Evolutionary conservation across 2,113 vertebrate genomes (phyloP).

Genomic region (Australoheros scitulus): DNA sequence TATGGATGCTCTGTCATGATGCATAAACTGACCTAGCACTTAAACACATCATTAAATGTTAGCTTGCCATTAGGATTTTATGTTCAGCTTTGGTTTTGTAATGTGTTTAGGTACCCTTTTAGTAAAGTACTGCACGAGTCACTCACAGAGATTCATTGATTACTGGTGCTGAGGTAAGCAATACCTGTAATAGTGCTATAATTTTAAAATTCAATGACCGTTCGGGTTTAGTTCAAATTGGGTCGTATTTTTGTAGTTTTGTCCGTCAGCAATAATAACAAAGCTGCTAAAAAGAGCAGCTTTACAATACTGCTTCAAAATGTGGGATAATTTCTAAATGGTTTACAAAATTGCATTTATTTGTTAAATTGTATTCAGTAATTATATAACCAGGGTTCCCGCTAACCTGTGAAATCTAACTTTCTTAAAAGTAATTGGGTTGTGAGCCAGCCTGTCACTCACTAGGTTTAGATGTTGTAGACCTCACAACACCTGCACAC

Average conservation of each 20-base stretch:
- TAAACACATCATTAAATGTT: conserved; percentile 66
- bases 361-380: background rate
- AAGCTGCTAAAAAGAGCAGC: background rate
- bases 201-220: background rate
- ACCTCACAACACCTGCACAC: too few relatives aligned
- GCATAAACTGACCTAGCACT: conserved; percentile 55
- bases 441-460: too few relatives aligned
- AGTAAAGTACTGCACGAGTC: conserved; percentile 25
- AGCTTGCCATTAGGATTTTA: conserved; percentile 62
- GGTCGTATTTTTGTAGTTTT: background rate
- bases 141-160: conserved; percentile 2
- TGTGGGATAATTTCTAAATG: background rate
- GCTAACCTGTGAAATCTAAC: too few relatives aligned
- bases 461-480: too few relatives aligned
- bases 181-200: conserved; percentile 30
- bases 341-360: background rate
- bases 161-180: conserved; percentile 42
- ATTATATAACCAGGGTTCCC: too few relatives aligned
- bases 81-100: conserved; percentile 53
- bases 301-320: background rate
- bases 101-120: conserved; percentile 46
- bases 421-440: too few relatives aligned
- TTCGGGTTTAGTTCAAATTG: conserved; percentile 8
- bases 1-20: conserved; percentile 50
- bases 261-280: background rate